These are phyloP conservation scores for Archilochus colubris DNA, from an alignment of 2,113 vertebrate species.

Conservation along the genomic window DNA sequence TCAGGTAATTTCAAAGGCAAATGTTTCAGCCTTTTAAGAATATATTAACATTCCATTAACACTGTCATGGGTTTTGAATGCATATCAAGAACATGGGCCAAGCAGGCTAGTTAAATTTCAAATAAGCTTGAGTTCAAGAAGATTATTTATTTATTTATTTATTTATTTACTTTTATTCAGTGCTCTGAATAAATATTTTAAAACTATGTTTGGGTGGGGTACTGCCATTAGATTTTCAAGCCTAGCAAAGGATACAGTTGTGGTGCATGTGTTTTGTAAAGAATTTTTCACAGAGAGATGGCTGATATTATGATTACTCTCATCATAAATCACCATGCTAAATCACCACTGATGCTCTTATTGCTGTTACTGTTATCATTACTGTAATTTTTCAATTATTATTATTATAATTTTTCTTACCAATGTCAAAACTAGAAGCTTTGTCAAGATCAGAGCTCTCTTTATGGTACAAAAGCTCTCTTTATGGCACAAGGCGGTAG, in stretches of 20 bases:
- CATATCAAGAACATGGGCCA: neutral
- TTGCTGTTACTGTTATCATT: constrained; percentile 40
- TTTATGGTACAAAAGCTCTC: neutral
- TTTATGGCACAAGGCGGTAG: neutral
- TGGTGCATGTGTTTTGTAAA: neutral
- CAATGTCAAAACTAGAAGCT: neutral
- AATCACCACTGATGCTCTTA: constrained; percentile 7
- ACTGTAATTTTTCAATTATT: constrained; percentile 11
- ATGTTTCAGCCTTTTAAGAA: constrained; percentile 49
- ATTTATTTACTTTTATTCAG: neutral
- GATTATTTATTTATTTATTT: constrained; percentile 33
- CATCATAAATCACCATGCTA: constrained; percentile 32
- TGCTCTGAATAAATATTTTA: neutral
- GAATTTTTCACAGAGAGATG: neutral
- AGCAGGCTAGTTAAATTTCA: constrained; percentile 57
- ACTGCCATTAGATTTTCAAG: constrained; percentile 35
- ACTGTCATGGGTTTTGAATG: neutral
- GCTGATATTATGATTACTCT: constrained; percentile 29
- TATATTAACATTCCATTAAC: constrained; percentile 74
- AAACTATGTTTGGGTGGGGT: neutral
- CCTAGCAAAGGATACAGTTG: neutral
- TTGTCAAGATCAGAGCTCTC: neutral
- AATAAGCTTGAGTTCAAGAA: constrained; percentile 54
- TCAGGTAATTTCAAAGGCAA: constrained; percentile 60
- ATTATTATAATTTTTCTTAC: constrained; percentile 11